Evolutionary conservation across 2,888 invertebrate genomes (phyloP), one percentile per base, ranked within the genome.

Genomic region (Muscina levida): DNA sequence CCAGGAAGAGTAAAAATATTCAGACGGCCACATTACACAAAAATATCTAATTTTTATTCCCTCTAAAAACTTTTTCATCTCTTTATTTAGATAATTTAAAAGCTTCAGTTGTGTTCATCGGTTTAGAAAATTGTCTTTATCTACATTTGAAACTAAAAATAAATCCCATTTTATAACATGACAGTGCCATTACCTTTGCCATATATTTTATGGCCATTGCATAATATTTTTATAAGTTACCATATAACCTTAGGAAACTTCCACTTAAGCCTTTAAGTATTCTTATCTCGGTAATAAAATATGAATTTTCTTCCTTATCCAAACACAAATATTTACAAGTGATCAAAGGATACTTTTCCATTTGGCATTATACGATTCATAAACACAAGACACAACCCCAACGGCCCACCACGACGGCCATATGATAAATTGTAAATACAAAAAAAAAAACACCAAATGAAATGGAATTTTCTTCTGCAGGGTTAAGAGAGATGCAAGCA

Each of bases 321-420:
- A 19, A 48, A 19, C n/a, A 62, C 48, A 62, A 62, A 48, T 72
- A 72, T 72, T 72, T 62, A 62, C 42, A 72, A 72, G 51, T 42
- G 48, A 72, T 72, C 51, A 24, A 24, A 59, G 51, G 15, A 37
- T 37, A 1, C 13, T 59, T 15, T 1, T 1, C 44, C 57, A n/a
- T n/a, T n/a, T n/a, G n/a, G n/a, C n/a, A n/a, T 17, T 56, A n/a
- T 42, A 15, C 37, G 1, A 2, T 15, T 19, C 46, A 39, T 48
- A 48, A 37, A 46, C 13, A 10, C 13, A 17, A 46, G 31, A 51
- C 5, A 11, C 22, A 22, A 4, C 1, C 37, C 15, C 17, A 11
- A 13, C n/a, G 3, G 22, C 1, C 8, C 39, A 59, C 37, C 10
- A 15, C 22, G 11, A n/a, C 22, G 10, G 39, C 6, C 15, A 10